Base-by-base conservation (phyloP, 1,140 invertebrate species). In the Zophobas atratus region DNA sequence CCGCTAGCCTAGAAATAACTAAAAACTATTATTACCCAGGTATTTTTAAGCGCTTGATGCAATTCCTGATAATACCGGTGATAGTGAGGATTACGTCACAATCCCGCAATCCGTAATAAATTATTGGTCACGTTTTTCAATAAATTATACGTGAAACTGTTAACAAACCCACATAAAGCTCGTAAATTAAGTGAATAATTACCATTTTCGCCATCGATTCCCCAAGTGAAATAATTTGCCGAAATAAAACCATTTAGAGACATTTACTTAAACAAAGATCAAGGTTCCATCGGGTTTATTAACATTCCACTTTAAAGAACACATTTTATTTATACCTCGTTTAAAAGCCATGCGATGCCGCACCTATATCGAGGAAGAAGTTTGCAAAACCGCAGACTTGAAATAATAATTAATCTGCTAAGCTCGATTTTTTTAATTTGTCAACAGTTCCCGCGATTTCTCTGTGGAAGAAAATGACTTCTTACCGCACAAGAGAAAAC, bases 261-360 rank as follows among this genome's bases (percentile, higher is more conserved):
- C 39, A 34, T 20, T 57, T 35, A 57, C 33, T 57, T 57, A 41
- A 43, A 67, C 38, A 67, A 67, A 67, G 60, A 48, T 67, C 60
- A 67, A 67, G 60, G 60, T 8, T 67, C 33, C 43, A n/a, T 38
- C 43, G 20, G 20, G 20, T 20, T 20, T 20, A 20, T 41, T 41
- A 43, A 6, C 60, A 43, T 67, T 67, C 39, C 38, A 43, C 41
- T 41, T 8, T 43, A 39, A 43, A 39, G 43, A 5, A 46, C 43
- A 39, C 39, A 5, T 41, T 67, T 63, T 63, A 56, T 56, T 3
- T 5, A 8, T 35, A 56, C 6, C 57, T 39, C 41, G 57, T 63
- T 38, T 63, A 3, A 39, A 63, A 39, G 1, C 6, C 5, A 20
- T 20, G 5, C 35, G 35, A 57, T 57, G 39, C 60, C 39, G 60